These are phyloP conservation scores for Drosophila tristis DNA, from an alignment of 1,140 invertebrate genomes.

Conservation along the genomic window DNA sequence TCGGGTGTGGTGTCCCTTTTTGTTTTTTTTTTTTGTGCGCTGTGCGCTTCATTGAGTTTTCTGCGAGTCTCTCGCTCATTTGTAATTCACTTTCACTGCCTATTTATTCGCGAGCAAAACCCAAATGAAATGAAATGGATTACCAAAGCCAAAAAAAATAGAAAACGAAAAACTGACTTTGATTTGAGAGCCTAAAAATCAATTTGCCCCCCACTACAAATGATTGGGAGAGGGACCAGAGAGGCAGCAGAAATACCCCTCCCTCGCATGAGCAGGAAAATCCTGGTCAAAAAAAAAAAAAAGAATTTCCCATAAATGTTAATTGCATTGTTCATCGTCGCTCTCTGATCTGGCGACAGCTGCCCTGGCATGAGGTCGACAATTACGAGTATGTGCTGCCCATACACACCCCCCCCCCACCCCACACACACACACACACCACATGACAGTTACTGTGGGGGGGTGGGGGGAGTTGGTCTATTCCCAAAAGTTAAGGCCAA, in stretches of 20 bases:
- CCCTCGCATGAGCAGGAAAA: not conserved
- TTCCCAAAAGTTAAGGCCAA: conserved; percentile 48
- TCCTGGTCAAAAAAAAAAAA: not conserved
- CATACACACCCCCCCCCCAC: conserved; percentile 2
- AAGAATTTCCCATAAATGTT: conserved; percentile 78
- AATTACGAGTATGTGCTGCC: conserved; percentile 58
- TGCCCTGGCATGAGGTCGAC: conserved; percentile 58
- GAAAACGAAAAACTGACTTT: conserved; percentile 66
- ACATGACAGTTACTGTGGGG: conserved; percentile 43
- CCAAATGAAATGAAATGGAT: not conserved
- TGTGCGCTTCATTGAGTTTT: conserved; percentile 31
- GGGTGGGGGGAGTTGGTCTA: no score
- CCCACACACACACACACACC: conserved; percentile 17
- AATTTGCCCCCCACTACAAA: not conserved
- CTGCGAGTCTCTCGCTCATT: conserved; percentile 52
- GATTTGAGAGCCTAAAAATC: conserved; percentile 46
- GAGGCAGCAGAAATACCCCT: not conserved
- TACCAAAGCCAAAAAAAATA: no score
- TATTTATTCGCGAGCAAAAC: conserved; percentile 53
- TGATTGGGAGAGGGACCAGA: no score
- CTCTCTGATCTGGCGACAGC: conserved; percentile 54
- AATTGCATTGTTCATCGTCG: conserved; percentile 62
- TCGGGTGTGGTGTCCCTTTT: conserved; percentile 48
- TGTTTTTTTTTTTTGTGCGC: conserved; percentile 51
- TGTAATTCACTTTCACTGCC: conserved; percentile 77